Base-by-base conservation (phyloP, 1,140 invertebrate species). In the Acyrthosiphon pisum region DNA sequence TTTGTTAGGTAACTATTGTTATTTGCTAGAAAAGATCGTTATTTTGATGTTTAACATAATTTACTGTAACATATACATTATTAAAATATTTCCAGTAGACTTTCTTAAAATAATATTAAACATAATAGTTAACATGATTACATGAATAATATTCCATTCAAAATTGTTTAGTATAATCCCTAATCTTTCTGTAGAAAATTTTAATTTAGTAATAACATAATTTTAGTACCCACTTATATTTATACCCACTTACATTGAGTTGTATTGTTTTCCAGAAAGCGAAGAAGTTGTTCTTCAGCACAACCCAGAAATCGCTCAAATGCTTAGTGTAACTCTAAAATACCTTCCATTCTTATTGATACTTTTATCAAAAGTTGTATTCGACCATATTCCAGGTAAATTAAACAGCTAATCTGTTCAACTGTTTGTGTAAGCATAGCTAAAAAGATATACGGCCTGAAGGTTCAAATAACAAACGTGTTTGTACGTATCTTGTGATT, bases 321-420 rank as follows among this genome's bases (percentile, higher is more conserved):
- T 96, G 20, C 94, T 97, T 4, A 96, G 96, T 87, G 94, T 96
- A 18, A 94, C 97, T 35, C 96, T 97, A 84, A 96, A 96, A 94
- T 98, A 97, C 95, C 95, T 97, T 60, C 97, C 97, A 50, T 98
- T 98, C 94, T 95, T 98, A 91, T 95, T 97, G 26, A 97, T 99
- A 94, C 95, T 98, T n/a, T 95, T 98, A 35, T 95, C 97, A 23
- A 98, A 98, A 95, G 96, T 97, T 93, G 95, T 98, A 93, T 98
- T 98, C 94, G 98, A 98, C 94, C 97, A 98, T 95, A 95, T 97
- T 94, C 95, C 97, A 94, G 97, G 97, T 94, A 95, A 97, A 68
- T 90, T 44, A 90, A 90, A 90, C 26, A 94, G 95, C 97, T 93
- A 91, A n/a, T 92, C n/a, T 81, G 7, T 83, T 92, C 20, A 83